Evolutionary conservation across 1,140 invertebrate genomes (phyloP), one percentile per base, ranked within the genome.

Genomic region (Eulimnadia texana): DNA sequence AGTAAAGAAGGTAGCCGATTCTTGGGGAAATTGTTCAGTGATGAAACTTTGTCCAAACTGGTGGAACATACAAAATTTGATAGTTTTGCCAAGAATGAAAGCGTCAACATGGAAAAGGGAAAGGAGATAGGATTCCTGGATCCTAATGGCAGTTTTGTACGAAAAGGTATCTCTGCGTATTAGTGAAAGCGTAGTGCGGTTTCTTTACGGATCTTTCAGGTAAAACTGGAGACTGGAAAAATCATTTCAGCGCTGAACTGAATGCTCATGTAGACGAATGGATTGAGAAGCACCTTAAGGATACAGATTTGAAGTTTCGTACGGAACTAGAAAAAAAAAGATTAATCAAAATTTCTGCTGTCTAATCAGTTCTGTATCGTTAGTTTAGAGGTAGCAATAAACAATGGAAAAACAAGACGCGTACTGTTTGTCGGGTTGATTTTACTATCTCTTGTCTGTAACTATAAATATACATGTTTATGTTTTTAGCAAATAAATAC

Each of bases 61-160:
- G 78, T 79, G 29, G 78, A 87, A 1, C 84, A 91, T 68, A 72
- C 90, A 0, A 84, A 84, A 50, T 91, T 93, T 67, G 76, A 83
- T 10, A 84, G 80, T 60, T 91, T 74, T 27, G 56, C 33, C 50
- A 59, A 61, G 27, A 52, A 59, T 22, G 59, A 61, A 51, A 6
- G 50, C 1, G 60, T 58, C 10, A 58, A 57, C 23, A 20, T 42
- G 29, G 62, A 63, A 27, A 19, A 47, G 3, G 27, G 25, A 11
- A 53, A 52, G 52, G 24, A 28, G 47, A 3, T 42, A 20, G 49
- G 56, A 6, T 33, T 52, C 10, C 23, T 63, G 49, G 52, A 42
- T 9, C 2, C 33, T 25, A 52, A 60, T 50, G 49, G 42, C 10
- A 51, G 11, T 28, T 63, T 63, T 29, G 33, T 63, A 22, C 55